These are phyloP conservation scores for Lordiphosa andalusiaca DNA, from an alignment of 2,888 invertebrate genomes.

Conservation along the genomic window DNA sequence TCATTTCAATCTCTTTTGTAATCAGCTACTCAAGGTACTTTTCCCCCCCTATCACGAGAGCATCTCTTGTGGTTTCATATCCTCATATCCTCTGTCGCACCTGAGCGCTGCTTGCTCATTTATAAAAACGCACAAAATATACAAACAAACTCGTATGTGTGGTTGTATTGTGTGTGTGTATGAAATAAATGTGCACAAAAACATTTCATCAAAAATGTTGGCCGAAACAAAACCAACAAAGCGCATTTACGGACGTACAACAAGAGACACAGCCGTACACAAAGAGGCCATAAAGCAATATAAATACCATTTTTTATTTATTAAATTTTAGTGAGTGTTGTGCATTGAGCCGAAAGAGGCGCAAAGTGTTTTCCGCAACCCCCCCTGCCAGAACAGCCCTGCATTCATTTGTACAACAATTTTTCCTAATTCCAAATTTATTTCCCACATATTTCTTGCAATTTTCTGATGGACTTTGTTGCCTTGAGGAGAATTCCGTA, in stretches of 20 bases:
- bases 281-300: slow-evolving; percentile 64
- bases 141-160: slow-evolving; percentile 13
- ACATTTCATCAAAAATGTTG: slow-evolving; percentile 63
- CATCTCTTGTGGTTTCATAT: slow-evolving; percentile 22
- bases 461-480: slow-evolving; percentile 61
- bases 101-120: slow-evolving; percentile 42
- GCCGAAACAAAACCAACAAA: slow-evolving; percentile 59
- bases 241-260: slow-evolving; percentile 36
- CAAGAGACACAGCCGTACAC: slow-evolving; percentile 12
- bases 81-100: slow-evolving; percentile 32
- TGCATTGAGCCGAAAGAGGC: slow-evolving; percentile 60
- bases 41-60: slow-evolving; percentile 14
- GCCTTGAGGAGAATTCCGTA: slow-evolving; percentile 41
- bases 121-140: slow-evolving; percentile 45
- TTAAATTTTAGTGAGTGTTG: slow-evolving; percentile 71
- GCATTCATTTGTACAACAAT: slow-evolving; percentile 6
- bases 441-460: slow-evolving; percentile 39
- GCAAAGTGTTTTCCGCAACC: slow-evolving; percentile 42
- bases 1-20: too few species aligned
- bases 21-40: too few species aligned
- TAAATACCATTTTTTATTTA: slow-evolving; percentile 73
- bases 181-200: slow-evolving; percentile 41
- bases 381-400: slow-evolving; percentile 1
- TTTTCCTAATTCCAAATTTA: slow-evolving; percentile 38
- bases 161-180: neutral